Evolutionary conservation across 2,888 invertebrate species (phyloP).

Genomic region (Furcula furcula): DNA sequence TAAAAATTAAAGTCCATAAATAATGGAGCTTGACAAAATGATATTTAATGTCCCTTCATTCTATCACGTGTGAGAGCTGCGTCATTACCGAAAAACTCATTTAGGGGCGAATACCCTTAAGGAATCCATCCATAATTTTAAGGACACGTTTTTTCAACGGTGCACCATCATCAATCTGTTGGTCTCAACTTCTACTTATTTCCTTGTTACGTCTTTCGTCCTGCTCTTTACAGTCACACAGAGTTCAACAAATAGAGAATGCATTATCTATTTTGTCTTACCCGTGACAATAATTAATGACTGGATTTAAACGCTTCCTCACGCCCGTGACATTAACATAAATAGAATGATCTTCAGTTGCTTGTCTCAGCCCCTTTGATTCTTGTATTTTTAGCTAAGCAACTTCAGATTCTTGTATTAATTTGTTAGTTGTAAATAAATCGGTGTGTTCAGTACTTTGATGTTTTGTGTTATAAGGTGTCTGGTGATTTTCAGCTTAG

Average conservation of each 20-base stretch:
- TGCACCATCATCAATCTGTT: constrained; percentile 71
- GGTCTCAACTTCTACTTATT: constrained; percentile 57
- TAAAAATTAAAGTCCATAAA: constrained; percentile 59
- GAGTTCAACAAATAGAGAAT: constrained; percentile 75
- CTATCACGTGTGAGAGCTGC: constrained; percentile 56
- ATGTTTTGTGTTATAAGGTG: constrained; percentile 70
- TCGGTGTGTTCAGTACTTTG: constrained; percentile 68
- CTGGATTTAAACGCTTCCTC: constrained; percentile 82
- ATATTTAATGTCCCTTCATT: constrained; percentile 68
- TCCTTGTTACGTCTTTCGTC: constrained; percentile 73
- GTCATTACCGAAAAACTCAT: constrained; percentile 70
- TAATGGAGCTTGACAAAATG: constrained; percentile 74
- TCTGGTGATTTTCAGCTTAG: constrained; percentile 73
- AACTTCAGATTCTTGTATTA: constrained; percentile 70
- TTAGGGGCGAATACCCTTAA: constrained; percentile 57
- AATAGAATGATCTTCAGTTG: constrained; percentile 78
- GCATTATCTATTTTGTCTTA: constrained; percentile 80
- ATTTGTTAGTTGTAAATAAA: constrained; percentile 66
- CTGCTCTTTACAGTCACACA: constrained; percentile 59
- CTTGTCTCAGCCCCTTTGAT: constrained; percentile 75
- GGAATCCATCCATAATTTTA: constrained; percentile 67
- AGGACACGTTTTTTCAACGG: constrained; percentile 71
- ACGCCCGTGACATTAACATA: constrained; percentile 82
- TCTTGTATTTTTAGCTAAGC: constrained; percentile 75
- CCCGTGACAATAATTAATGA: constrained; percentile 81